A percentile compares a stretch with the other conserved stretches of the same genome.
phyloP scores from a whole-genome alignment of 2,113 vertebrate species.

The Sturnus vulgaris region DNA sequence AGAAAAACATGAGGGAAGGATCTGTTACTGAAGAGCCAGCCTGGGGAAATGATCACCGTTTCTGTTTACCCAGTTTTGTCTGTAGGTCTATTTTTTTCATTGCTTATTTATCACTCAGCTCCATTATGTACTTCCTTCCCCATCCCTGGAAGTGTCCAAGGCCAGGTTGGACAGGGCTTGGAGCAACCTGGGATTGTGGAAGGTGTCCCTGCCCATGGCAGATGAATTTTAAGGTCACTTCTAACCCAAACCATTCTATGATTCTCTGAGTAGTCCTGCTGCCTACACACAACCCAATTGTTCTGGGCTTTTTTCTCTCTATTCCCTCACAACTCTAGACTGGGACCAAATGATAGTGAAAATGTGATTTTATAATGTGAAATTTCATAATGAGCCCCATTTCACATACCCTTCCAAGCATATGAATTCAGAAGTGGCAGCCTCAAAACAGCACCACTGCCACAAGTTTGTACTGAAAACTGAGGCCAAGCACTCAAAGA shows the following conservation, averaged over 20 bases:
- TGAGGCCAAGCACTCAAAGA: not conserved
- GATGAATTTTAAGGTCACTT: not conserved
- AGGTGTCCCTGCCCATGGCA: not conserved
- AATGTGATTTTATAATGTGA: not conserved
- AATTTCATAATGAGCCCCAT: not conserved
- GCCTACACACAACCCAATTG: too few species aligned
- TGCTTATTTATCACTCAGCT: not conserved
- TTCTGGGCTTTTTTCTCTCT: not conserved
- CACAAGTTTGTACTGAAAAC: not conserved
- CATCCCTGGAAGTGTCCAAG: not conserved
- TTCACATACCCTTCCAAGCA: not conserved
- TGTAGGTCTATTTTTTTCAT: not conserved
- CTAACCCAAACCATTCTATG: not conserved
- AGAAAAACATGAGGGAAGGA: not conserved
- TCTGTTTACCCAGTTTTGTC: not conserved
- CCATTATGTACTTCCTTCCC: not conserved
- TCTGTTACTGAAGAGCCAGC: not conserved
- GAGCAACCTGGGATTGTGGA: not conserved
- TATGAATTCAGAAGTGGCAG: not conserved
- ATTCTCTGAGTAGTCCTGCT: not conserved
- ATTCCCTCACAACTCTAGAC: not conserved
- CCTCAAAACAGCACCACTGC: not conserved
- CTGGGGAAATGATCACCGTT: not conserved
- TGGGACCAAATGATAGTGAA: not conserved
- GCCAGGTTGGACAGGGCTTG: fast-evolving